phyloP scores from a whole-genome alignment of 2,888 invertebrate species.

The Cacoxenus indagator region DNA sequence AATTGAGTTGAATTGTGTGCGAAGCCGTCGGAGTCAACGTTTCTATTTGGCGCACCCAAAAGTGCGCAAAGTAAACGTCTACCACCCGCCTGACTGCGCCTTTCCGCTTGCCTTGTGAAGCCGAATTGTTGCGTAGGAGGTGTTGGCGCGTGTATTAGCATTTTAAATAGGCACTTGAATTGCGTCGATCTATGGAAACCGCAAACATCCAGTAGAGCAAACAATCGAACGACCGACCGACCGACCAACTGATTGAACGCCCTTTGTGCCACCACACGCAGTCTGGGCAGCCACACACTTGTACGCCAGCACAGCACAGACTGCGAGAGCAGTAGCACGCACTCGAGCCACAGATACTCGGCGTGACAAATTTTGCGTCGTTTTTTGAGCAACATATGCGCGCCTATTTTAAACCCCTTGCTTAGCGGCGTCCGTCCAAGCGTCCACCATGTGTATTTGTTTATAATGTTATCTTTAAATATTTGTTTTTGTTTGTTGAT shows the following conservation, averaged over 20 bases:
- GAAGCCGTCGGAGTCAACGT: neutral
- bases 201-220: neutral
- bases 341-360: conserved; percentile 5
- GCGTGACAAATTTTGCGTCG: conserved; percentile 19
- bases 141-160: conserved; percentile 65
- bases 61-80: neutral
- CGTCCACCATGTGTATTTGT: neutral
- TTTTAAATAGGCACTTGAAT: conserved; percentile 53
- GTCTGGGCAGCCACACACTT: neutral
- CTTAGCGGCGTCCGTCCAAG: neutral
- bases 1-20: neutral
- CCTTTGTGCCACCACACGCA: neutral
- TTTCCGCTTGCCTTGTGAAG: no score
- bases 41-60: conserved; percentile 12
- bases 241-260: neutral
- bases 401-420: neutral
- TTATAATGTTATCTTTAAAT: conserved; percentile 17
- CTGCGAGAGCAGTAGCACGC: neutral
- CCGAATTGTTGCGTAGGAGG: conserved; percentile 57
- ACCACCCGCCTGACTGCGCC: neutral
- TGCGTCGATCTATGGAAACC: neutral
- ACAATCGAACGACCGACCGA: neutral
- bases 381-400: neutral
- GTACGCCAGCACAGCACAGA: neutral
- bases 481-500: neutral